These are phyloP conservation scores for Chelonus formosanus DNA, from an alignment of 2,888 invertebrate genomes.

Conservation along the genomic window DNA sequence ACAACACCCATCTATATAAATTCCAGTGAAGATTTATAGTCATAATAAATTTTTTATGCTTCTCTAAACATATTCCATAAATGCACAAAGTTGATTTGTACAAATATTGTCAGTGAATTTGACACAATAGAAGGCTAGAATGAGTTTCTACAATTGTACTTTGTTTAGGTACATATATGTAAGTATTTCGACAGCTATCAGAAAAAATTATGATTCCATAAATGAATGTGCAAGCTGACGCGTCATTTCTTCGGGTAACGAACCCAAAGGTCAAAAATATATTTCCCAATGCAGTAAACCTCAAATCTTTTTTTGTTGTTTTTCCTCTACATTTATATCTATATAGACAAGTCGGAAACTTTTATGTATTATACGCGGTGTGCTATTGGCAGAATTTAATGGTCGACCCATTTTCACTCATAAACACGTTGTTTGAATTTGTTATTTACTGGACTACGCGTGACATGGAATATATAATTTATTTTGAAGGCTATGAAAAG, in stretches of 20 bases:
- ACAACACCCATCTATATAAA: no score
- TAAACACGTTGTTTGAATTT: no score
- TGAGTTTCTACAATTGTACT: no score
- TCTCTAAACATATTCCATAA: no score
- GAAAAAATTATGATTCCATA: conserved; percentile 18
- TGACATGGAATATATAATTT: not conserved
- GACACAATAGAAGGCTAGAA: no score
- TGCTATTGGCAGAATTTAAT: conserved; percentile 9
- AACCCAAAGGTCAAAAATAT: conserved; percentile 13
- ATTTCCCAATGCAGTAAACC: conserved; percentile 17
- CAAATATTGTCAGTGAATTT: no score
- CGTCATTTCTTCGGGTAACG: conserved; percentile 22
- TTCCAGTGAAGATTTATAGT: no score
- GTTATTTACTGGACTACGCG: no score
- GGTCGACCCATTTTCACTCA: conserved; percentile 2
- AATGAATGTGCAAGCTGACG: conserved; percentile 27
- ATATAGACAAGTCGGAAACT: not conserved
- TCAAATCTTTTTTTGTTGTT: conserved; percentile 4
- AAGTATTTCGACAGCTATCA: not conserved
- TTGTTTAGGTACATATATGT: no score
- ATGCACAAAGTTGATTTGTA: no score
- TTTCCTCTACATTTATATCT: not conserved
- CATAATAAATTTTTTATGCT: no score
- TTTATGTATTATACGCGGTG: conserved; percentile 5
- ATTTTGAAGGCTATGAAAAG: no score